Evolutionary conservation across 53 echinoderm and acorn worm species (phyloP).

Genomic region (Apostichopus leukothele): DNA sequence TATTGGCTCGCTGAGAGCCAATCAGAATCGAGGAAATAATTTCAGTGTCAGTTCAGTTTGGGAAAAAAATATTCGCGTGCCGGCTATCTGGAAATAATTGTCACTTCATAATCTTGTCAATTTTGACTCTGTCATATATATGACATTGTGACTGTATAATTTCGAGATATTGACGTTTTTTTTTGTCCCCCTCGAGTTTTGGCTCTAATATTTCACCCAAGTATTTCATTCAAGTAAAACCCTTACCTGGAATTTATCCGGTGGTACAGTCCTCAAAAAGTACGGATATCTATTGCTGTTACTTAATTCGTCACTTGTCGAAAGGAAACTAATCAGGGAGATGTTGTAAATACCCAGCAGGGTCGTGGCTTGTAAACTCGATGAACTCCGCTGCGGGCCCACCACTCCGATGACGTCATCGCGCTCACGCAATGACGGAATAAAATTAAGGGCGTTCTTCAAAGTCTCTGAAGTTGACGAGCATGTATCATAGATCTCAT

Average conservation of each 20-base stretch:
- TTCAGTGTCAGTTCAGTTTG: no score
- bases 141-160: no score
- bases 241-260: conserved; percentile 79
- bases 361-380: conserved; percentile 83
- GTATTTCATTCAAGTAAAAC: no score
- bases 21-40: no score
- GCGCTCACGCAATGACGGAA: conserved; percentile 57
- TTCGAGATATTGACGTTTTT: no score
- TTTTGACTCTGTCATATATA: no score
- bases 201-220: no score
- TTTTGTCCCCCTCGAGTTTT: no score
- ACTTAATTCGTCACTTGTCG: conserved; percentile 87
- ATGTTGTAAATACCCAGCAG: conserved; percentile 83
- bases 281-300: conserved; percentile 74
- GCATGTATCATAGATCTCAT: conserved; percentile 91
- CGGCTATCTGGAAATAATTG: no score
- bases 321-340: conserved; percentile 82
- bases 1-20: no score
- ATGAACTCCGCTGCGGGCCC: conserved; percentile 87
- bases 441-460: conserved; percentile 72
- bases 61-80: no score
- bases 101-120: no score
- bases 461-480: conserved; percentile 67
- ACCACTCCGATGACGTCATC: conserved; percentile 71
- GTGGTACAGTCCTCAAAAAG: conserved; percentile 85